Percentiles rank a stretch among this genome's conserved stretches.
Conservation (phyloP, 2,113 vertebrate species). For the Cervus canadensis region DNA sequence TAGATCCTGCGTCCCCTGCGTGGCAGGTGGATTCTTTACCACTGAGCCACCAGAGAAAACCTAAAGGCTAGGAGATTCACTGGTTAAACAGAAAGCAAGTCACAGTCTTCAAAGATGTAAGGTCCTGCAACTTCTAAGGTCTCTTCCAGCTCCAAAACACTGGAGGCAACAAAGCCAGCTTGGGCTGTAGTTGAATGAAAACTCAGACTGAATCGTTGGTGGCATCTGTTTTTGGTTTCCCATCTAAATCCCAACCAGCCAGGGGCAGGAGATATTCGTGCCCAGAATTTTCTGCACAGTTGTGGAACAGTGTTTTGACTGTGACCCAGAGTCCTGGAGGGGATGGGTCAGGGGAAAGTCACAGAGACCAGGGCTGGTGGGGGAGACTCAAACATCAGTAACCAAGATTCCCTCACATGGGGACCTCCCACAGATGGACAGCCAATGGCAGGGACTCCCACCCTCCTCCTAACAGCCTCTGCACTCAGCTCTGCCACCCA, state of each 20-base stretch:
- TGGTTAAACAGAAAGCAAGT: neutral
- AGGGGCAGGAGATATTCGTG: neutral
- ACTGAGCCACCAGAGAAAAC: neutral
- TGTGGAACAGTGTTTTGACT: neutral
- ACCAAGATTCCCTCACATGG: neutral
- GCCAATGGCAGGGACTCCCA: neutral
- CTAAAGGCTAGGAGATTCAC: neutral
- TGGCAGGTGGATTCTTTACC: neutral
- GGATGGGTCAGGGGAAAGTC: accelerated
- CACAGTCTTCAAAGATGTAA: accelerated
- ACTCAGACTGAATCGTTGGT: neutral
- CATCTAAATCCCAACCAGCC: neutral
- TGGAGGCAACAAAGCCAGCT: neutral
- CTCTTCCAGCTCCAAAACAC: neutral
- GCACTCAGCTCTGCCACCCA: accelerated
- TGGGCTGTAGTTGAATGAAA: neutral
- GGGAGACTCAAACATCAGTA: neutral
- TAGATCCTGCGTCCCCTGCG: accelerated
- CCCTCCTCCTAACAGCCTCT: neutral
- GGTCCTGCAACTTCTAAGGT: neutral
- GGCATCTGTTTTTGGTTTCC: neutral
- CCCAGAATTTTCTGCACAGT: neutral
- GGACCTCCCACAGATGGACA: neutral
- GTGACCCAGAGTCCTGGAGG: neutral
- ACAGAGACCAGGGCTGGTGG: neutral